phyloP scores from a whole-genome alignment of 1,140 invertebrate species.

The Diabrotica virgifera region DNA sequence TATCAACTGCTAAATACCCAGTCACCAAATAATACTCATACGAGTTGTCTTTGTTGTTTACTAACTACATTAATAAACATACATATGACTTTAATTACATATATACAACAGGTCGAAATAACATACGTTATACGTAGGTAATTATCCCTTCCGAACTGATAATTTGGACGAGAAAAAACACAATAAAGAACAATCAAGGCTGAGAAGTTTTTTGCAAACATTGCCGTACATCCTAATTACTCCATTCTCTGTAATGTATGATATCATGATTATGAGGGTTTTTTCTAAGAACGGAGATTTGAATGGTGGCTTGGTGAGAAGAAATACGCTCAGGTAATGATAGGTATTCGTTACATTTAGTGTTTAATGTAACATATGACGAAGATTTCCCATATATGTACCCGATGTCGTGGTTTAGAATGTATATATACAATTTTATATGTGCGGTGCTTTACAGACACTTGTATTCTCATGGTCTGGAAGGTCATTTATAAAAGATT shows the following conservation, averaged over 20 bases:
- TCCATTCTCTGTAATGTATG: background rate
- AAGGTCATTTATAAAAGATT: too few relatives aligned
- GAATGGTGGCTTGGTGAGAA: background rate
- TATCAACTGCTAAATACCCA: background rate
- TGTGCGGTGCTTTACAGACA: too few relatives aligned
- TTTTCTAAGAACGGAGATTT: background rate
- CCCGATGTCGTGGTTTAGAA: background rate
- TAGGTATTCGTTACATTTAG: background rate
- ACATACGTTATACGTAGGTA: background rate
- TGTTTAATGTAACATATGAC: background rate
- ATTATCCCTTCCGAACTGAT: background rate
- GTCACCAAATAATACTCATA: too few relatives aligned
- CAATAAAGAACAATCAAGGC: slow-evolving; percentile 2
- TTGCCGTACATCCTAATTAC: background rate
- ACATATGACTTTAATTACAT: slow-evolving; percentile 3
- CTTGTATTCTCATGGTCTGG: too few relatives aligned
- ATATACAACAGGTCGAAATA: background rate
- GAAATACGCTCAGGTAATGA: background rate
- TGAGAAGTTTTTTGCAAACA: background rate
- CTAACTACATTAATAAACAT: background rate
- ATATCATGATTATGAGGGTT: background rate
- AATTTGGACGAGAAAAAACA: background rate
- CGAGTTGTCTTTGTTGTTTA: background rate
- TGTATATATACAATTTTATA: too few relatives aligned
- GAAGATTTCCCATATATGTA: background rate